Evolutionary conservation across 1,140 invertebrate genomes (phyloP), one percentile per base, ranked within the genome.

Genomic region (Bursaphelenchus mucronatus): DNA sequence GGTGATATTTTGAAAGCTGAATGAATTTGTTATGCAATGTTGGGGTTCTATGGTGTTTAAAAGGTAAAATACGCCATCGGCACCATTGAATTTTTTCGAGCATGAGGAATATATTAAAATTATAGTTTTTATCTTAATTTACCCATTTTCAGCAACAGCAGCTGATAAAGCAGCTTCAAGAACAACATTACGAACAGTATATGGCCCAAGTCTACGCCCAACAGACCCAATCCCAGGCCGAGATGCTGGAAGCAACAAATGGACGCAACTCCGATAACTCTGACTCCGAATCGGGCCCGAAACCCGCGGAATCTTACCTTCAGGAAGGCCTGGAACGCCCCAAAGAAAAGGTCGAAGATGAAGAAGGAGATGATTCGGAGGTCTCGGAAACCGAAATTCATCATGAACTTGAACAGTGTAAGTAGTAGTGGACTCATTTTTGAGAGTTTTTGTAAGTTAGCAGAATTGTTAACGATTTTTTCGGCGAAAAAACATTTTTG

Each of bases 191-290:
- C 51, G 50, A 73, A 39, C 73, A 74, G 43, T 74, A 74, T 46
- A 74, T 74, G 64, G 63, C 73, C n/a, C 73, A 74, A 66, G 73
- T 76, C 6, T 74, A 74, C 49, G 70, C 70, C 0, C 69, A 58
- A 43, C 69, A 71, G 68, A 15, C 63, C 21, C 73, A 74, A 54
- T 65, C 64, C 17, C 73, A 75, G 47, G 66, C 62, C 15, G 73
- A 43, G 39, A 61, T 66, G 5, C 49, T 61, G 0, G 58, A 70
- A 52, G 41, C 11, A 15, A 55, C 53, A 9, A 61, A 67, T 55
- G 19, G 30, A 9, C 51, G 54, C 21, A 8, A 19, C 21, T 15
- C 19, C 40, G 51, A 69, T 39, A 4, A 41, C 40, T 66, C 51
- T 15, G 70, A 76, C 49, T 76, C 71, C 0, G 71, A 73, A 44